phyloP scores from a whole-genome alignment of 1,140 invertebrate genomes.

The Formica exsecta region DNA sequence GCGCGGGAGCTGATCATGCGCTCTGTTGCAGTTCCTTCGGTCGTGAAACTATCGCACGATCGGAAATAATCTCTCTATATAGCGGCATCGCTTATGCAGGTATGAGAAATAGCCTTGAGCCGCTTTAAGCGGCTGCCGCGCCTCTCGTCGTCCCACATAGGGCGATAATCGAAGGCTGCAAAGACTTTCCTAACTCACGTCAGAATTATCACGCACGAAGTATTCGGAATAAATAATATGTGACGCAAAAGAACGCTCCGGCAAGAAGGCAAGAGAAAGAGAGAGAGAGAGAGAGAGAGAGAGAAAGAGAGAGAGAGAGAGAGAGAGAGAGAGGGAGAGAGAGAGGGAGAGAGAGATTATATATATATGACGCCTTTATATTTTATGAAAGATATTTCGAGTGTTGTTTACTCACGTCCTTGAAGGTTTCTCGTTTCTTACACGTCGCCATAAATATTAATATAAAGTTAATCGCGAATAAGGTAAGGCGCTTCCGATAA shows the following conservation, averaged over 20 bases:
- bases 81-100: slow-evolving; percentile 28
- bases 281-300: too few relatives aligned
- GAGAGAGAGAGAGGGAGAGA: too few relatives aligned
- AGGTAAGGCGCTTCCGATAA: slow-evolving; percentile 33
- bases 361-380: neutral
- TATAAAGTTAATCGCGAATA: slow-evolving; percentile 36
- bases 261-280: neutral
- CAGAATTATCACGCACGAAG: slow-evolving; percentile 50
- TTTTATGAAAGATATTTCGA: slow-evolving; percentile 37
- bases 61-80: slow-evolving; percentile 65
- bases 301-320: too few relatives aligned
- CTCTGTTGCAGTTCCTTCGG: slow-evolving; percentile 60
- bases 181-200: slow-evolving; percentile 50
- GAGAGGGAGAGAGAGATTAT: too few relatives aligned
- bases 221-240: slow-evolving; percentile 59
- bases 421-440: neutral
- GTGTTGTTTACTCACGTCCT: slow-evolving; percentile 32
- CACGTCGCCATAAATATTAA: slow-evolving; percentile 26
- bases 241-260: slow-evolving; percentile 42
- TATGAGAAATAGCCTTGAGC: slow-evolving; percentile 62
- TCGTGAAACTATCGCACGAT: slow-evolving; percentile 63
- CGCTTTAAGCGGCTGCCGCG: slow-evolving; percentile 47
- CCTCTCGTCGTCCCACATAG: neutral
- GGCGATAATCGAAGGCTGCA: slow-evolving; percentile 60
- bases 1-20: slow-evolving; percentile 62